Evolutionary conservation across 92 coral and sea anemone species (phyloP).

Genomic region (Actinostola sp.): DNA sequence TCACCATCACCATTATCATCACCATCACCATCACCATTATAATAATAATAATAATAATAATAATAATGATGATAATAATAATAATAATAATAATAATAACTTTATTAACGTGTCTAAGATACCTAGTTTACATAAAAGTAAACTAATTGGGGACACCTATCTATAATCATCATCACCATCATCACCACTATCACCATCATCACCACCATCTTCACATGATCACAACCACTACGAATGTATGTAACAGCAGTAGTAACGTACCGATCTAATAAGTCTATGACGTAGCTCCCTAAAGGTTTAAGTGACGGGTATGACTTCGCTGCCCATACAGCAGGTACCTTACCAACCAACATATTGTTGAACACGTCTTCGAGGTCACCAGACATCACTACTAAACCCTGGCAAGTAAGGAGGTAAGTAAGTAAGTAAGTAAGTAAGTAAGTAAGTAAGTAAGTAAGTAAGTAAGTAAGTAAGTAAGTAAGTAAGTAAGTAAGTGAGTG

Average conservation of each 20-base stretch:
- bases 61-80: no score
- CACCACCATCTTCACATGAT: no score
- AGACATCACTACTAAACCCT: conserved; percentile 99
- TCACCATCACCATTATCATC: no score
- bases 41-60: no score
- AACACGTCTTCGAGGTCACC: conserved; percentile 99
- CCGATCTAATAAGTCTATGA: conserved; percentile 95
- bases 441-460: not conserved
- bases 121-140: no score
- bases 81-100: no score
- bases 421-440: not conserved
- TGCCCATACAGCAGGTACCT: conserved; percentile 99
- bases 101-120: not conserved
- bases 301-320: conserved; percentile 98
- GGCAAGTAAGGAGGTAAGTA: not conserved
- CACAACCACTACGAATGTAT: no score
- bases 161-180: conserved; percentile 2
- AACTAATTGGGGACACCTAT: no score
- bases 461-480: not conserved
- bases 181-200: not conserved
- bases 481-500: no score
- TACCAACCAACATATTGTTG: conserved; percentile 97
- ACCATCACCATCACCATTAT: no score
- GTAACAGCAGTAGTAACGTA: conserved; percentile 7
- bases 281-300: conserved; percentile 97